Evolutionary conservation across 2,113 vertebrate genomes (phyloP), one percentile per base, ranked within the genome.

Genomic region (Sorex araneus): DNA sequence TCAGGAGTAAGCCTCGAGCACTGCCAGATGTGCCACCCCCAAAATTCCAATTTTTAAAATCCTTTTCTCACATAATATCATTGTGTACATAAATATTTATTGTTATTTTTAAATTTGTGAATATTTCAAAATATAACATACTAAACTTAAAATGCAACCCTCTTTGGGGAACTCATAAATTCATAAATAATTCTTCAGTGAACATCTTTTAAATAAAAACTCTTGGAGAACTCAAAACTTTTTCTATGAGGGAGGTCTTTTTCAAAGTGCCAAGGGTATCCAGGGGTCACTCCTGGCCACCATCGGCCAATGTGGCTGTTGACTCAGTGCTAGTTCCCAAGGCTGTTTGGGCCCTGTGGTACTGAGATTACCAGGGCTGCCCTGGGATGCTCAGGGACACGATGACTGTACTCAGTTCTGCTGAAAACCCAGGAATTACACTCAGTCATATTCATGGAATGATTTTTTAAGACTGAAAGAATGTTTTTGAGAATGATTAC

Each of bases 11-110:
- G 18, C 57, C 19, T 23, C 18, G 57, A 60, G 57, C 57, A 60
- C 57, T 60, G 57, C 57, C 19, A 23, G 57, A 60, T 60, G 21
- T 60, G 19, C 57, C 47, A 47, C 47, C 13, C 21, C 57, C 57
- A 50, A 50, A 50, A 50, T 50, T 28, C 16, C 85, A 78, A 28
- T 54, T 89, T 89, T 60, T n/a, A 27, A 93, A 63, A 78, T 84
- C 47, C 2, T 12, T 54, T 81, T 70, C 18, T 8, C 9, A 66
- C 3, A 64, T 47, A 75, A 84, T 75, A 79, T 78, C 1, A 19
- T 50, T 80, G 2, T 50, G 50, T 69, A 54, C 43, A 30, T 81
- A 73, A 40, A 54, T 25, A 28, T 64, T 8, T 71, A 54, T 30
- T 81, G 2, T 63, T 83, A 57, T 74, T 73, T 81, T 57, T 12